Percentiles rank a stretch among this genome's conserved stretches.
Evolutionary conservation across 2,797 vertebrate species (phyloP).

Genomic region (Poliocrania exsul): DNA sequence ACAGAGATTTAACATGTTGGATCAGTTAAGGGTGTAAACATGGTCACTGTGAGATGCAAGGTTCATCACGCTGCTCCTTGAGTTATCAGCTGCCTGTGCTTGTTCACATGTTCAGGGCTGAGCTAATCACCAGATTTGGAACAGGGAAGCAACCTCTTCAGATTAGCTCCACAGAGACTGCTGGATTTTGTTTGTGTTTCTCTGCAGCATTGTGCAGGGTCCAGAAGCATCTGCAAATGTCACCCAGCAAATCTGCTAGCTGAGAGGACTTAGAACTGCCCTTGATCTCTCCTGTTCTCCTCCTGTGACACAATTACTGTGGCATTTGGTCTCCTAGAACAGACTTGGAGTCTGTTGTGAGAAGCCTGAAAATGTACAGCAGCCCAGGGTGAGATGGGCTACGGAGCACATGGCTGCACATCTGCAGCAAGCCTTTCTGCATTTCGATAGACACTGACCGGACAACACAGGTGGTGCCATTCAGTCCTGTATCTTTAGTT

Average conservation of each 20-base stretch:
- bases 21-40: not conserved
- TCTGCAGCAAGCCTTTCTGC: not conserved
- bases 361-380: not conserved
- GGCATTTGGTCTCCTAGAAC: not conserved
- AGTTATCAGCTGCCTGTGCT: not conserved
- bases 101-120: not conserved
- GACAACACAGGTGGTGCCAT: not conserved
- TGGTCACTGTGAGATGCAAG: not conserved
- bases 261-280: not conserved
- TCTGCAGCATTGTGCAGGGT: not conserved
- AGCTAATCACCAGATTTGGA: slow-evolving; percentile 18
- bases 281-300: slow-evolving; percentile 5
- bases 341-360: not conserved
- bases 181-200: not conserved
- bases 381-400: not conserved
- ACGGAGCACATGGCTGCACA: not conserved
- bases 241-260: slow-evolving; percentile 3
- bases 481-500: not conserved
- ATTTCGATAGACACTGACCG: not conserved
- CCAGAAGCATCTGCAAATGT: slow-evolving; percentile 5
- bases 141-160: not conserved
- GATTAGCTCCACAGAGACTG: not conserved
- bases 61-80: not conserved
- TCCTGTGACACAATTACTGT: not conserved
- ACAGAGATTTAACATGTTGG: not conserved